phyloP scores from a whole-genome alignment of 2,888 invertebrate genomes.

The Phengaris arion region DNA sequence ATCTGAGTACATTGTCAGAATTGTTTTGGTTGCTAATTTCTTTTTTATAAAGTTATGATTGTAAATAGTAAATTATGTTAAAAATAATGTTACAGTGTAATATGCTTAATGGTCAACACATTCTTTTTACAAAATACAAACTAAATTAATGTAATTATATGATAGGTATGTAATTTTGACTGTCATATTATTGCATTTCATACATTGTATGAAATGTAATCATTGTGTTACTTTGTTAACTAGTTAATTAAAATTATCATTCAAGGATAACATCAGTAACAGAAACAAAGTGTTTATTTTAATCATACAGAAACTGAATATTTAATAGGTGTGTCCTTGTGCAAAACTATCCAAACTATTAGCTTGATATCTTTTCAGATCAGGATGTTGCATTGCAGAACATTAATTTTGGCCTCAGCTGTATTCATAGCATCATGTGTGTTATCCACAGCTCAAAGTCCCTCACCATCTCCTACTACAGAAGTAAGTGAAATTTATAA shows the following conservation, averaged over 20 bases:
- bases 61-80: background rate
- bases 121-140: background rate
- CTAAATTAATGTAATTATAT: background rate
- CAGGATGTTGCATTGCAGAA: slow-evolving; percentile 59
- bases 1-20: background rate
- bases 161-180: background rate
- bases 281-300: background rate
- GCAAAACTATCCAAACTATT: background rate
- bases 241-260: background rate
- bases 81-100: no score
- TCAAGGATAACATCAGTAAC: background rate
- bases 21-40: background rate
- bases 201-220: background rate
- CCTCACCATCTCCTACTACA: slow-evolving; percentile 49
- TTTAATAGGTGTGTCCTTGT: background rate
- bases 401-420: slow-evolving; percentile 51
- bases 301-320: background rate
- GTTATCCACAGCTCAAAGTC: slow-evolving; percentile 51
- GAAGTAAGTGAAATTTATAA: slow-evolving; percentile 47
- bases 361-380: slow-evolving; percentile 45
- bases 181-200: background rate
- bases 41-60: background rate
- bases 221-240: background rate
- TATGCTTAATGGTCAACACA: background rate
- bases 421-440: slow-evolving; percentile 55